A percentile compares a stretch with the other conserved stretches of the same genome.
Evolutionary conservation across 2,113 vertebrate genomes (phyloP).

Genomic region (Seriola quinqueradiata): DNA sequence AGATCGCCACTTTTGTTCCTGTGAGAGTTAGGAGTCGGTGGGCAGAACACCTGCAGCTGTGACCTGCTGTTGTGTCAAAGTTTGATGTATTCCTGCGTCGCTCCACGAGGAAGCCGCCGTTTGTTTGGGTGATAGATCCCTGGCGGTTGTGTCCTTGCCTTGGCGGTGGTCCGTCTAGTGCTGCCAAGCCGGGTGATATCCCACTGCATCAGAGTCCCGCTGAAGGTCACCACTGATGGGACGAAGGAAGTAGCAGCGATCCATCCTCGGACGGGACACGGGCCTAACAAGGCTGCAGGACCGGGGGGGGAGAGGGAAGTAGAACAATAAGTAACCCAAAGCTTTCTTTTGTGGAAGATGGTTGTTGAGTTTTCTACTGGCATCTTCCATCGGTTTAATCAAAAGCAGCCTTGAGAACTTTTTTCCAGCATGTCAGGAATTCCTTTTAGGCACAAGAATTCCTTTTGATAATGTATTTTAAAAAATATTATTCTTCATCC

Average conservation of each 20-base stretch:
- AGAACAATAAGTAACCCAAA: slow-evolving; percentile 32
- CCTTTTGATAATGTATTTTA: slow-evolving; percentile 3
- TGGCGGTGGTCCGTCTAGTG: slow-evolving; percentile 51
- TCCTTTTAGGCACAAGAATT: slow-evolving; percentile 40
- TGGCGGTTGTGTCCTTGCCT: slow-evolving; percentile 74
- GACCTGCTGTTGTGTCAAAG: slow-evolving; percentile 61
- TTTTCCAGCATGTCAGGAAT: background rate
- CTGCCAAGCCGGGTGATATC: slow-evolving; percentile 64
- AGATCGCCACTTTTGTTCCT: background rate
- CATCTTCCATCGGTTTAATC: slow-evolving; percentile 19
- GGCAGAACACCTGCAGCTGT: slow-evolving; percentile 57
- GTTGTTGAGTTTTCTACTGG: background rate
- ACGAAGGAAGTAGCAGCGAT: slow-evolving; percentile 57
- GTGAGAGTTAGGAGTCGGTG: background rate
- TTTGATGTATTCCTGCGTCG: slow-evolving; percentile 74
- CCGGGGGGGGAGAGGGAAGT: background rate
- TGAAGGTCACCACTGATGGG: slow-evolving; percentile 80
- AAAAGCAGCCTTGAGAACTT: slow-evolving; percentile 53
- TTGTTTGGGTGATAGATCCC: slow-evolving; percentile 81
- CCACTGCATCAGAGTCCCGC: slow-evolving; percentile 67
- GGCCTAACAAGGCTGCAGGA: slow-evolving; percentile 53
- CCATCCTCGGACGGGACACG: slow-evolving; percentile 62
- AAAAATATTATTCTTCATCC: slow-evolving; percentile 7
- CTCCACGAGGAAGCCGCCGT: slow-evolving; percentile 59
- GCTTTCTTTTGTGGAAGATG: slow-evolving; percentile 34